phyloP scores from a whole-genome alignment of 1,140 invertebrate species.

The Drosophila willistoni region DNA sequence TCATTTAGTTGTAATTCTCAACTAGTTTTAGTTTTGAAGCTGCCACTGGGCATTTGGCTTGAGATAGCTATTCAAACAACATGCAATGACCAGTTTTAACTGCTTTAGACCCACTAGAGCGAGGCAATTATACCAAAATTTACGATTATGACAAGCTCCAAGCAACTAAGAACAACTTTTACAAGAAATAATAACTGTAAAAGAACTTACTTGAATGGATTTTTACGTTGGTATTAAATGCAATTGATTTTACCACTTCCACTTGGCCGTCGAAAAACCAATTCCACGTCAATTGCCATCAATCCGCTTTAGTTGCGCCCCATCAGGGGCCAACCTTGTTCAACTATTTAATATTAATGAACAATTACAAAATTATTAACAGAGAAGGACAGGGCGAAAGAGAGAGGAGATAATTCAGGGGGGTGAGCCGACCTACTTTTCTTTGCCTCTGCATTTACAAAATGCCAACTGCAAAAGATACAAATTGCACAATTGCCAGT shows the following conservation, averaged over 20 bases:
- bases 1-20: too few species aligned
- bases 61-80: too few species aligned
- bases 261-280: constrained; percentile 1
- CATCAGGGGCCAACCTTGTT: not conserved
- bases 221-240: constrained; percentile 2
- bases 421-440: constrained; percentile 42
- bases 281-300: constrained; percentile 7
- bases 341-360: constrained; percentile 38
- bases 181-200: not conserved
- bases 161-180: too few species aligned
- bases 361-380: constrained; percentile 54
- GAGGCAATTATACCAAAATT: too few species aligned
- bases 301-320: constrained; percentile 20
- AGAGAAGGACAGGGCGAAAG: not conserved
- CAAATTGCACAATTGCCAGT: constrained; percentile 60
- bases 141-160: not conserved
- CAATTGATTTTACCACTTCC: constrained; percentile 5
- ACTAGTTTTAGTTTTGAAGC: too few species aligned
- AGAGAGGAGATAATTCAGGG: not conserved
- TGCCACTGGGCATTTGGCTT: too few species aligned
- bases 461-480: constrained; percentile 45
- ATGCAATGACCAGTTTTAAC: too few species aligned
- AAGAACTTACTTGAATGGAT: not conserved
- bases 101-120: too few species aligned
- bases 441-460: constrained; percentile 15